Evolutionary conservation across 2,888 invertebrate species (phyloP), one percentile per base, ranked within the genome.

Genomic region (Phyllotreta striolata): DNA sequence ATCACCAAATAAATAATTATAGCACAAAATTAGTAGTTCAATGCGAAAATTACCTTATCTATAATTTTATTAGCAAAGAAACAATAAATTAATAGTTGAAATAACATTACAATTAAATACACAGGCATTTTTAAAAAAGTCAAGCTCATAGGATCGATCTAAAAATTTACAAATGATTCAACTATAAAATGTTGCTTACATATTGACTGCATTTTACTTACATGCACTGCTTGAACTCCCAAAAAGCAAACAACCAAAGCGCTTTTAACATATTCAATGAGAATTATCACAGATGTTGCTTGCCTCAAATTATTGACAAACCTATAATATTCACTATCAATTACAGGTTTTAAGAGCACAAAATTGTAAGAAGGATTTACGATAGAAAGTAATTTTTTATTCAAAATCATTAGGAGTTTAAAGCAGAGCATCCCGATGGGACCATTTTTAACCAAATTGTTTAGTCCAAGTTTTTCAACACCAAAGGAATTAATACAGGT

Each of bases 211-310:
- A 41, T 41, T 41, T 10, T 1, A 49, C 49, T 49, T 49, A 49
- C 49, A 8, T 14, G 12, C 12, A 35, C 49, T 49, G 35, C 49
- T 12, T 49, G 49, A 6, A 49, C 35, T 49, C 49, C 49, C n/a
- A 49, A 35, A 49, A 49, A 35, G 12, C 49, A 35, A 35, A 49
- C 35, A 5, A 49, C 49, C 3, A 49, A n/a, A 35, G 35, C 35
- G n/a, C 49, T 49, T 7, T 49, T 49, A 35, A 49, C 0, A 49
- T 49, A 49, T 49, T 49, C 49, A 4, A 35, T 10, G 35, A 49
- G 6, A 35, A 49, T 49, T 1, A 35, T 49, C 10, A 3, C 35
- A 6, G 49, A 35, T 4, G 37, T 10, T 6, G 49, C 49, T 1
- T 12, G 4, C 10, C 35, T 37, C 35, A 49, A 49, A 9, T 49